Percentiles rank a stretch among this genome's conserved stretches.
These are phyloP conservation scores for Aurelia sp. DNA, from an alignment of 30 jellyfish, hydroid and myxozoan species.

Conservation along the genomic window DNA sequence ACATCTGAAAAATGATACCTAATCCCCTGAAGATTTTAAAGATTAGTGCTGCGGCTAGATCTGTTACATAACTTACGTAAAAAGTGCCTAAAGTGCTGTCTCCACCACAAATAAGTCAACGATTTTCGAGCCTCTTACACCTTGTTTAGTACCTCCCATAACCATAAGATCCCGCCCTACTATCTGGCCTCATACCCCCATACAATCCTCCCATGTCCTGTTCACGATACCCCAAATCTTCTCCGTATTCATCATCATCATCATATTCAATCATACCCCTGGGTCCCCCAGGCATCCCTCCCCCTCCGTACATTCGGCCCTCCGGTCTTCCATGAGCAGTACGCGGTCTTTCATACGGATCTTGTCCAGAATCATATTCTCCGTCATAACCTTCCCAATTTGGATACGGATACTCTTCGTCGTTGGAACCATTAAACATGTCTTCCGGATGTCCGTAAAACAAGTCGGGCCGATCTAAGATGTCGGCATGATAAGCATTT, in stretches of 20 bases:
- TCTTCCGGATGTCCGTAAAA: slow-evolving; percentile 95
- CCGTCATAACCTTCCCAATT: slow-evolving; percentile 72
- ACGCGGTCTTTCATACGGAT: slow-evolving; percentile 73
- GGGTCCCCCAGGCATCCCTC: neutral
- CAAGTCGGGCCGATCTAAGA: slow-evolving; percentile 92
- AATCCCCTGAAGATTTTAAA: too few species aligned
- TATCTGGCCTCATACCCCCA: slow-evolving; percentile 48
- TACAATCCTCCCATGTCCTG: slow-evolving; percentile 32
- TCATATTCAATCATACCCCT: slow-evolving; percentile 9
- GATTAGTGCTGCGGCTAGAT: too few species aligned
- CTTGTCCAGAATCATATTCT: slow-evolving; percentile 35
- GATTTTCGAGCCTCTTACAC: too few species aligned
- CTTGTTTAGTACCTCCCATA: slow-evolving; percentile 44
- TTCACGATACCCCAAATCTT: slow-evolving; percentile 78
- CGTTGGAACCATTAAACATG: slow-evolving; percentile 60
- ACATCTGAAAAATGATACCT: too few species aligned
- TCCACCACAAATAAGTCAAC: too few species aligned
- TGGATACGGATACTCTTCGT: slow-evolving; percentile 64
- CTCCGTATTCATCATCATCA: slow-evolving; percentile 80
- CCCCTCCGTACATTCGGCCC: slow-evolving; percentile 39
- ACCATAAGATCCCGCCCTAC: slow-evolving; percentile 50
- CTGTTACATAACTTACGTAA: too few species aligned
- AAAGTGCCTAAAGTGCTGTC: too few species aligned
- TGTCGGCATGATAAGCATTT: slow-evolving; percentile 70
- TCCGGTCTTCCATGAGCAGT: slow-evolving; percentile 80